These are phyloP conservation scores for Scortum barcoo DNA, from an alignment of 2,113 vertebrate species.

Conservation along the genomic window DNA sequence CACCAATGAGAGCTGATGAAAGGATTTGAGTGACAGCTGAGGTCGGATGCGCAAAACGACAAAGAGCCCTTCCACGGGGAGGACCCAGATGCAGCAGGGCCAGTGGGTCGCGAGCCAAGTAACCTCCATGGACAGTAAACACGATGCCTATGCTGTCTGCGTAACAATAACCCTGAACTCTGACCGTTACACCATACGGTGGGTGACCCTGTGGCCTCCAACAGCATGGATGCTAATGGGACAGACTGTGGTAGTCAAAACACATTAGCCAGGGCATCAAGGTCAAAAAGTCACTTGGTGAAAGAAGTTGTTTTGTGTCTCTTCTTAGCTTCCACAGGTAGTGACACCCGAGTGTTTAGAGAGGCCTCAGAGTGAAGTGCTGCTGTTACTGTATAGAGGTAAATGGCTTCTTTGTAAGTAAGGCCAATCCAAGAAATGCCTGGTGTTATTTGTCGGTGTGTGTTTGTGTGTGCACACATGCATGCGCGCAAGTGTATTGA, in stretches of 20 bases:
- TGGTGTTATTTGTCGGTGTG: slow-evolving; percentile 15
- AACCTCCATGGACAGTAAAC: slow-evolving; percentile 64
- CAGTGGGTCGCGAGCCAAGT: slow-evolving; percentile 50
- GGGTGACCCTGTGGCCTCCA: slow-evolving; percentile 35
- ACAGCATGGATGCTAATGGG: slow-evolving; percentile 74
- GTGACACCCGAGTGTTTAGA: slow-evolving; percentile 47
- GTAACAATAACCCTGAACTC: slow-evolving; percentile 72
- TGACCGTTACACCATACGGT: slow-evolving; percentile 54
- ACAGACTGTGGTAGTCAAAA: slow-evolving; percentile 71
- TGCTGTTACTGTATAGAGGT: slow-evolving; percentile 51
- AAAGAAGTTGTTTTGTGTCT: slow-evolving; percentile 59
- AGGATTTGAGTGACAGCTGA: slow-evolving; percentile 53
- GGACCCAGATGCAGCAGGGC: slow-evolving; percentile 63
- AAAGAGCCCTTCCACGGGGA: slow-evolving; percentile 14
- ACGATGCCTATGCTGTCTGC: slow-evolving; percentile 46
- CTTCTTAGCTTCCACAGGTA: slow-evolving; percentile 32
- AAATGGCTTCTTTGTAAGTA: slow-evolving; percentile 65
- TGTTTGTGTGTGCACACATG: background rate
- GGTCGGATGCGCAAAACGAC: slow-evolving; percentile 13
- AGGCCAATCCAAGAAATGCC: slow-evolving; percentile 41
- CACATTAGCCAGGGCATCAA: slow-evolving; percentile 60
- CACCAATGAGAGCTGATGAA: slow-evolving; percentile 29
- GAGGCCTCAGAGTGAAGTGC: slow-evolving; percentile 51
- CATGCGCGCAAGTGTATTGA: slow-evolving; percentile 59
- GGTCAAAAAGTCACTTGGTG: slow-evolving; percentile 57